Conservation (phyloP, 2,797 vertebrate species). For the Bovichtus diacanthus region DNA sequence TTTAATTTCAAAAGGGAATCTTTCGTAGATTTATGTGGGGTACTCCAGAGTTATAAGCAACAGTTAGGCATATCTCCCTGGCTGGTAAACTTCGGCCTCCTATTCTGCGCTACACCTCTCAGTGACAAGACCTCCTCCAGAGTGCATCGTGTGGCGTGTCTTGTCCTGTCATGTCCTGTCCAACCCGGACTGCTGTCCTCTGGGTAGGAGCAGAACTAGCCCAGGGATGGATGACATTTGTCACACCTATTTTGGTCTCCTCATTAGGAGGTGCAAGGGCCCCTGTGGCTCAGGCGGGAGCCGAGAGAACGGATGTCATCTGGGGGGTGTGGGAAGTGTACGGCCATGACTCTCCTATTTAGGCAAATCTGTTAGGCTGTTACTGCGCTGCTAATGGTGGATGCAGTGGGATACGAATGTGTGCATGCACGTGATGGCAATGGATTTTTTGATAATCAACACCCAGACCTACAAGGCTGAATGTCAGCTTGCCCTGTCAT, state of each 20-base stretch:
- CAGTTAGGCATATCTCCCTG: conserved; percentile 6
- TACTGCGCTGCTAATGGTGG: conserved; percentile 70
- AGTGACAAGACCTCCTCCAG: conserved; percentile 68
- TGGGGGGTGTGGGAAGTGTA: conserved; percentile 75
- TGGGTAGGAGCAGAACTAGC: conserved; percentile 59
- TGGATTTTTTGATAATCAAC: conserved; percentile 67
- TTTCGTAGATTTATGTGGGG: background rate
- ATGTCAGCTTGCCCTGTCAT: conserved; percentile 26
- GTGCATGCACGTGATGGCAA: conserved; percentile 16
- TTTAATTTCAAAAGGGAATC: background rate
- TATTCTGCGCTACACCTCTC: conserved; percentile 50
- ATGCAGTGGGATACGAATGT: conserved; percentile 59
- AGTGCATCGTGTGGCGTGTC: conserved; percentile 72
- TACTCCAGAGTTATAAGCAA: background rate
- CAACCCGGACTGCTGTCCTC: conserved; percentile 58
- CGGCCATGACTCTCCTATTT: conserved; percentile 76
- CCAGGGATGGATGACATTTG: conserved; percentile 72
- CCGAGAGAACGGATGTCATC: conserved; percentile 63
- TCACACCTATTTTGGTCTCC: conserved; percentile 80
- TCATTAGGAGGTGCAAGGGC: conserved; percentile 82
- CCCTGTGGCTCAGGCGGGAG: conserved; percentile 52
- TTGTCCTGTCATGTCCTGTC: conserved; percentile 76
- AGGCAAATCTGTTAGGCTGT: conserved; percentile 69
- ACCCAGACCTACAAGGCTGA: conserved; percentile 29
- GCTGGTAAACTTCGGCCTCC: conserved; percentile 34